Evolutionary conservation across 2,113 vertebrate genomes (phyloP).

Genomic region (Coregonus clupeaformis): DNA sequence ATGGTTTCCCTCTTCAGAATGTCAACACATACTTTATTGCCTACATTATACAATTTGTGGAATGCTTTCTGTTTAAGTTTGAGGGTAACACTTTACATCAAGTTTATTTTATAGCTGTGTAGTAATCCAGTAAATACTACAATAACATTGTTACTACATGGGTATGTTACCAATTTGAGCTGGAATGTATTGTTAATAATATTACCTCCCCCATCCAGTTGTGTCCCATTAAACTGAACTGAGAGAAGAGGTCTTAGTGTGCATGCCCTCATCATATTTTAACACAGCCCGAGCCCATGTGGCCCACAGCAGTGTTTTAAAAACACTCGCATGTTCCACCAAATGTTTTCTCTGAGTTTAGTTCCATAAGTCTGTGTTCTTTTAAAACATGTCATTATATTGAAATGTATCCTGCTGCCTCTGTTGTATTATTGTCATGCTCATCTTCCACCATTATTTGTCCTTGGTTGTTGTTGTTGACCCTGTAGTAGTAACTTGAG

Average conservation of each 20-base stretch:
- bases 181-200: neutral
- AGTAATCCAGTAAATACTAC: no score
- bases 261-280: no score
- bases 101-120: no score
- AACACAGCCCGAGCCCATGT: neutral
- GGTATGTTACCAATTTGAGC: neutral
- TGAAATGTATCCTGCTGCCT: neutral
- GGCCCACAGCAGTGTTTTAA: neutral
- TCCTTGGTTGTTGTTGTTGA: neutral
- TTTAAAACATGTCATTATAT: neutral
- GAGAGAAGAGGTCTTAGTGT: no score
- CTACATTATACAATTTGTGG: no score
- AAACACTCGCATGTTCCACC: neutral
- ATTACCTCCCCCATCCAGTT: no score
- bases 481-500: neutral
- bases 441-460: neutral
- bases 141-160: no score
- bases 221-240: no score
- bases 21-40: no score
- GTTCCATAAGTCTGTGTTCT: neutral
- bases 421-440: neutral
- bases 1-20: no score
- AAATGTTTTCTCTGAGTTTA: conserved; percentile 1
- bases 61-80: no score
- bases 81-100: no score